Evolutionary conservation across 2,797 vertebrate genomes (phyloP), one percentile per base, ranked within the genome.

Genomic region (Semotilus atromaculatus): DNA sequence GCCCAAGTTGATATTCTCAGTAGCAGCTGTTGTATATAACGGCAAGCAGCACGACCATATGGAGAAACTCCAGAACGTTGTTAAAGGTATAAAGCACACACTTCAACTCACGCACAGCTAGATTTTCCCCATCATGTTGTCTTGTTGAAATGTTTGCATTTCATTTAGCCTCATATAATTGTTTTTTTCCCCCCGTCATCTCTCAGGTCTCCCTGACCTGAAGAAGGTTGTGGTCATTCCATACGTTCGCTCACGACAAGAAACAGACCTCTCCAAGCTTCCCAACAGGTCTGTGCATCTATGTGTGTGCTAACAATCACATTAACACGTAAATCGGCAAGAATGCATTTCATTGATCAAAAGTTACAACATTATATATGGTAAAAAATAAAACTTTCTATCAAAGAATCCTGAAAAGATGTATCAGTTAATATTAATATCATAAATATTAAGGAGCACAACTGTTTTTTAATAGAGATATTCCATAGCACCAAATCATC

Each of bases 1-100:
- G 90, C 98, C 98, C 1, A 98, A 97, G 85, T 90, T 99, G 64
- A 96, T 99, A 88, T 97, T 99, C 92, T 99, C 98, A 0, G 97
- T 99, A 0, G 96, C 98, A 64, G 97, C 97, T 0, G 98, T 99
- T 19, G 89, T 97, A 76, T 99, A 99, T 93, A 99, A 99, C 0
- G 95, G 97, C 89, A 98, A 97, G 90, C 94, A 95, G 4, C 97
- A 99, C 0, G 93, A 95, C 88, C 98, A 99, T 92, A 90, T 99
- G 94, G 97, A 98, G 68, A 99, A 99, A 90, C 95, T 99, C 73
- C 95, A 89, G 85, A 97, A 89, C n/a, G 97, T 99, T 7, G 96
- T 98, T 21, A 97, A 97, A 97, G 98, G 98, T 99, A 89, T 6
- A 86, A 26, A 48, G 5, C 26, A 34, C 43, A 23, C 26, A 5